A percentile compares a stretch with the other conserved stretches of the same genome.
Conservation (phyloP, 2,797 vertebrate genomes). For the Pseudomugil tenellus region DNA sequence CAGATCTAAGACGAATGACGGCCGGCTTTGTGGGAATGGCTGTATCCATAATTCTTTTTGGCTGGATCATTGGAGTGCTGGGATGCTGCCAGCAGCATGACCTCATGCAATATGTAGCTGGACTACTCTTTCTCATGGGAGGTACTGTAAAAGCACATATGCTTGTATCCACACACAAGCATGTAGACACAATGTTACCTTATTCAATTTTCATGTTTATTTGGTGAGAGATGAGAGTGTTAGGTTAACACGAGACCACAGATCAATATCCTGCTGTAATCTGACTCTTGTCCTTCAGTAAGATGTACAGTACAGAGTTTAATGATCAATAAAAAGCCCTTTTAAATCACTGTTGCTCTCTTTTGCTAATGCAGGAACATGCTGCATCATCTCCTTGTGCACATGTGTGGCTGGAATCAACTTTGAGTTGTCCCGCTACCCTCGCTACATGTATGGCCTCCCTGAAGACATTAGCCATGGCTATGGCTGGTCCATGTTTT, state of each 20-base stretch:
- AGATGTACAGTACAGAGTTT: conserved; percentile 19
- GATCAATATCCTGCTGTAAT: conserved; percentile 47
- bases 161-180: conserved; percentile 32
- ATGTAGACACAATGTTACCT: conserved; percentile 45
- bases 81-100: conserved; percentile 95
- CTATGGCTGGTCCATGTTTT: conserved; percentile 98
- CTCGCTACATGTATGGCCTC: conserved; percentile 91
- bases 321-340: conserved; percentile 24
- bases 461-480: conserved; percentile 97
- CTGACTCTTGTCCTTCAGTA: conserved; percentile 27
- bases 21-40: conserved; percentile 96
- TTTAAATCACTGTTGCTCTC: conserved; percentile 44
- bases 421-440: conserved; percentile 93
- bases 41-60: conserved; percentile 94
- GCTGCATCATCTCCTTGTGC: conserved; percentile 95
- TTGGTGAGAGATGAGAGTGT: conserved; percentile 38
- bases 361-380: conserved; percentile 85
- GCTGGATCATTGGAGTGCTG: conserved; percentile 93
- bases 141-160: conserved; percentile 82
- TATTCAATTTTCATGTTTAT: conserved; percentile 41
- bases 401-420: conserved; percentile 95
- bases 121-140: conserved; percentile 97
- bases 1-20: conserved; percentile 94
- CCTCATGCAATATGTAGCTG: conserved; percentile 97
- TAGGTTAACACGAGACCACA: conserved; percentile 16